Evolutionary conservation across 2,113 vertebrate species (phyloP).

Genomic region (Mobula birostris): DNA sequence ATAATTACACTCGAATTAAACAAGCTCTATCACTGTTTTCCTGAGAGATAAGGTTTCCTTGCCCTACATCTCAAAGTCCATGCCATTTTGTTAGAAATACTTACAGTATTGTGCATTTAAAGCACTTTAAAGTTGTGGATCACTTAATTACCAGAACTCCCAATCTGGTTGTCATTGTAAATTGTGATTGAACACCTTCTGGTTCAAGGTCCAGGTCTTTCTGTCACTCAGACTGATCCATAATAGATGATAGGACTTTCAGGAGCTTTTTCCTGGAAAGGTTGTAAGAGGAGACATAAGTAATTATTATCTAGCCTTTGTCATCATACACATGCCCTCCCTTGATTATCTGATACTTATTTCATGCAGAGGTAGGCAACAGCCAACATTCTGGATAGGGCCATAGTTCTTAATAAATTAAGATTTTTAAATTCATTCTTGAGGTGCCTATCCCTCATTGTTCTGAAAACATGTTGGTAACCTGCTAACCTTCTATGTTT

Average conservation of each 20-base stretch:
- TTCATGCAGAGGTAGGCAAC: neutral
- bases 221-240: neutral
- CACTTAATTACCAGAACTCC: neutral
- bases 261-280: neutral
- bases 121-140: slow-evolving; percentile 11
- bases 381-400: neutral
- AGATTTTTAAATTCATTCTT: neutral
- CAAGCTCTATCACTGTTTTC: slow-evolving; percentile 5
- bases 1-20: slow-evolving; percentile 25
- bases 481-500: neutral
- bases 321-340: neutral
- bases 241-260: neutral
- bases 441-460: neutral
- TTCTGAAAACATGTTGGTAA: neutral
- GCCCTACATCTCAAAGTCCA: slow-evolving; percentile 18
- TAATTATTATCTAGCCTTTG: neutral
- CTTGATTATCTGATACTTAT: neutral
- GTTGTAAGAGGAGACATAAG: neutral
- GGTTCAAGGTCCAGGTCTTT: slow-evolving; percentile 7
- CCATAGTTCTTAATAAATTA: neutral
- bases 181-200: slow-evolving; percentile 2
- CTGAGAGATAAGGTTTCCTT: slow-evolving; percentile 34
- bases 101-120: neutral
- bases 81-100: slow-evolving; percentile 3
- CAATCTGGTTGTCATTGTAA: slow-evolving; percentile 16